Evolutionary conservation across 2,113 vertebrate species (phyloP).

Genomic region (Thymallus thymallus): DNA sequence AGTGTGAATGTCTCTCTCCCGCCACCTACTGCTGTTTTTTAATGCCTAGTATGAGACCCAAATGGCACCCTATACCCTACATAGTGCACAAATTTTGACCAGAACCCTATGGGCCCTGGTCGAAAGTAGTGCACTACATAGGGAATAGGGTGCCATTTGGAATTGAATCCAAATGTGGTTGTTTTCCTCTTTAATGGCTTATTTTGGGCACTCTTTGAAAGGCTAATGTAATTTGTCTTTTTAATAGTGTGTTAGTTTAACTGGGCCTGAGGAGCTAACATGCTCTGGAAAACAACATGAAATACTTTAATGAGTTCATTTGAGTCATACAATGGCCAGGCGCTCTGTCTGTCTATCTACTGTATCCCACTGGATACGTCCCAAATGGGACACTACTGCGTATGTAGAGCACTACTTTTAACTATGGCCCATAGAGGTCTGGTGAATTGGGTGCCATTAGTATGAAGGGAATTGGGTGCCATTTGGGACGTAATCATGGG

Average conservation of each 20-base stretch:
- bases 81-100: no score
- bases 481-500: background rate
- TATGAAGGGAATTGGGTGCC: background rate
- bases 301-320: slow-evolving; percentile 28
- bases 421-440: no score
- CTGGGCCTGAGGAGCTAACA: slow-evolving; percentile 38
- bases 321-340: slow-evolving; percentile 23
- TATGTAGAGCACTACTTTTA: no score
- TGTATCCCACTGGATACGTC: background rate
- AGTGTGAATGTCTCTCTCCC: slow-evolving; percentile 51
- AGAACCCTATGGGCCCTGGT: no score
- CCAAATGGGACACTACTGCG: no score
- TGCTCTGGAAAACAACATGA: slow-evolving; percentile 39
- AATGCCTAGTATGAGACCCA: background rate
- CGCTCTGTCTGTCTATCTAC: background rate
- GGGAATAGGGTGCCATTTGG: no score
- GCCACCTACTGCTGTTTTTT: slow-evolving; percentile 52
- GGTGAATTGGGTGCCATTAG: background rate
- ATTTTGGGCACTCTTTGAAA: slow-evolving; percentile 54
- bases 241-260: slow-evolving; percentile 60
- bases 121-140: no score
- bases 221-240: slow-evolving; percentile 53
- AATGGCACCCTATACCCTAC: no score
- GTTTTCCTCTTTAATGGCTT: slow-evolving; percentile 54
- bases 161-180: slow-evolving; percentile 18